These are phyloP conservation scores for Nymphalis polychloros DNA, from an alignment of 2,888 invertebrate species.

Conservation along the genomic window DNA sequence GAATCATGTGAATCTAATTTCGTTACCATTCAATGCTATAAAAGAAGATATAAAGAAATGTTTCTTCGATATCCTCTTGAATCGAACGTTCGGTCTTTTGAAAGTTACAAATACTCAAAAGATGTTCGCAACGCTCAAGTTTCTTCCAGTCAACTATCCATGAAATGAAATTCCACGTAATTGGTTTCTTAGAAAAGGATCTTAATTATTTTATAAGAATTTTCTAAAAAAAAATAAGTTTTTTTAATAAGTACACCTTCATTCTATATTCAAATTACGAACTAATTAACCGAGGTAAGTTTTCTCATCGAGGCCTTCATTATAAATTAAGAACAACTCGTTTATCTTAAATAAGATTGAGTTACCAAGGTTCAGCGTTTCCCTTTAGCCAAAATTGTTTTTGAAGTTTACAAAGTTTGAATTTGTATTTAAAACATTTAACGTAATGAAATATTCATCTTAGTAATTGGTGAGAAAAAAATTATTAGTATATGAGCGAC, in stretches of 20 bases:
- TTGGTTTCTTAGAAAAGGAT: constrained; percentile 29
- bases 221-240: constrained; percentile 4
- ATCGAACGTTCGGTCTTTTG: constrained; percentile 29
- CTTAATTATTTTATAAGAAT: constrained; percentile 24
- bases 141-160: constrained; percentile 29
- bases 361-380: constrained; percentile 30
- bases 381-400: constrained; percentile 31
- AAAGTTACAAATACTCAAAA: constrained; percentile 33
- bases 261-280: constrained; percentile 44
- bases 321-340: constrained; percentile 47
- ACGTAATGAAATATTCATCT: constrained; percentile 16
- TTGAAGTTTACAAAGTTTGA: constrained; percentile 27
- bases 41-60: constrained; percentile 24
- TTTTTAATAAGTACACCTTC: constrained; percentile 31
- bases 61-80: constrained; percentile 21
- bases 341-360: constrained; percentile 51
- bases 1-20: constrained; percentile 20
- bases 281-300: constrained; percentile 52
- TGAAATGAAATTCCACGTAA: constrained; percentile 37
- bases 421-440: constrained; percentile 22
- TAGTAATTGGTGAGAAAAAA: not conserved
- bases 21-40: constrained; percentile 27
- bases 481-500: too few relatives aligned
- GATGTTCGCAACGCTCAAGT: constrained; percentile 34
- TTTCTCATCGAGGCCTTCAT: constrained; percentile 41